Base-by-base conservation (phyloP, 2,797 vertebrate genomes). In the Hippoglossus hippoglossus region DNA sequence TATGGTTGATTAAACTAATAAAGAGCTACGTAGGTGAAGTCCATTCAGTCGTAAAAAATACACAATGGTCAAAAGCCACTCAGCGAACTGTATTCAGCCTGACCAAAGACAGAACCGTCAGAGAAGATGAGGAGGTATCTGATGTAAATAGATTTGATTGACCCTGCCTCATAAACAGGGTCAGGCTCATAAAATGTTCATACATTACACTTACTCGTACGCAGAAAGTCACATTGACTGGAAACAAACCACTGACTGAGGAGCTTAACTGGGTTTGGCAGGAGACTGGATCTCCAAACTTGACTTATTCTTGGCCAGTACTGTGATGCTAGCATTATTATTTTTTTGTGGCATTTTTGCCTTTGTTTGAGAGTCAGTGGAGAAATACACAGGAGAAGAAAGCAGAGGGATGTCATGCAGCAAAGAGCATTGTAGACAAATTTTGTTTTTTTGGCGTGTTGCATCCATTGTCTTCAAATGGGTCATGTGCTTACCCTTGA, bases 341-440 rank as follows among this genome's bases (percentile, higher is more conserved):
- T 7, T n/a, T 5, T 3, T n/a, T 19, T 49, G 16, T 18, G 31
- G 2, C 9, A 52, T 57, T 21, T 52, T 15, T 52, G 12, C 24
- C 1, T 52, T 25, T 52, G 25, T 24, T 12, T 10, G 13, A 52
- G 5, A 15, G 13, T 25, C 22, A 24, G 11, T 7, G 12, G 11
- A 16, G 6, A 24, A 9, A 52, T 11, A 25, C 22, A 7, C 0
- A 51, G 49, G 51, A 21, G 22, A 15, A 10, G 7, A n/a, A n/a
- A 49, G 18, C 11, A 18, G 12, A 5, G 44, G 16, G 16, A 49
- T 49, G 46, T 15, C 46, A 49, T 49, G 2, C 19, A n/a, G 46
- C 18, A 7, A 71, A 28, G 24, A 66, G 52, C 51, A 51, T 5
- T 46, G 21, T 26, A 58, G 44, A 56, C 28, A 31, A 28, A 63